Conservation (phyloP, 2,888 invertebrate species). For the Mythimna pallens region DNA sequence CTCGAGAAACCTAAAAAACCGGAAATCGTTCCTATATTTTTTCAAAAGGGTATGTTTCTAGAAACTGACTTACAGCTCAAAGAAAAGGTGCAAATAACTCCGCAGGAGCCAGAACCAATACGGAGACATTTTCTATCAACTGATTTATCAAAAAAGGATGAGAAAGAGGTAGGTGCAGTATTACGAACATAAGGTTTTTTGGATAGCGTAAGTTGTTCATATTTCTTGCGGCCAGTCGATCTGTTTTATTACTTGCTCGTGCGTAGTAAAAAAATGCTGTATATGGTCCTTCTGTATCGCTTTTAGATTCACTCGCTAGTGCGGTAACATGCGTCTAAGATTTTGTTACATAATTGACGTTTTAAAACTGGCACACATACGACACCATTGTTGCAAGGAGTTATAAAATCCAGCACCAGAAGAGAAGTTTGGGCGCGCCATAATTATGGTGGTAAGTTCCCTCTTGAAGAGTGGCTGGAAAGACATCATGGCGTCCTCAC, state of each 20-base stretch:
- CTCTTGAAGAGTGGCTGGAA: no score
- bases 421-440: no score
- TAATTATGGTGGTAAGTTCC: no score
- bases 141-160: not conserved
- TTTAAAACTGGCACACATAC: no score
- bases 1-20: constrained; percentile 52
- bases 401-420: no score
- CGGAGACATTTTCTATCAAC: not conserved
- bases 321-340: no score
- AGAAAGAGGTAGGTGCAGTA: constrained; percentile 21
- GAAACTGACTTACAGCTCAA: constrained; percentile 3
- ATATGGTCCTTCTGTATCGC: not conserved
- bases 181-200: not conserved
- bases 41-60: constrained; percentile 66
- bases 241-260: not conserved
- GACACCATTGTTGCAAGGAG: no score
- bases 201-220: not conserved
- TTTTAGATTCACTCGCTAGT: not conserved
- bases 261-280: not conserved
- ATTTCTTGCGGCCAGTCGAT: not conserved
- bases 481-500: no score
- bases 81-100: not conserved
- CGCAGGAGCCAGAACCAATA: not conserved
- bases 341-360: no score
- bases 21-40: constrained; percentile 66